Conservation (phyloP, 2,888 invertebrate species). For the Polylopha cassiicola region DNA sequence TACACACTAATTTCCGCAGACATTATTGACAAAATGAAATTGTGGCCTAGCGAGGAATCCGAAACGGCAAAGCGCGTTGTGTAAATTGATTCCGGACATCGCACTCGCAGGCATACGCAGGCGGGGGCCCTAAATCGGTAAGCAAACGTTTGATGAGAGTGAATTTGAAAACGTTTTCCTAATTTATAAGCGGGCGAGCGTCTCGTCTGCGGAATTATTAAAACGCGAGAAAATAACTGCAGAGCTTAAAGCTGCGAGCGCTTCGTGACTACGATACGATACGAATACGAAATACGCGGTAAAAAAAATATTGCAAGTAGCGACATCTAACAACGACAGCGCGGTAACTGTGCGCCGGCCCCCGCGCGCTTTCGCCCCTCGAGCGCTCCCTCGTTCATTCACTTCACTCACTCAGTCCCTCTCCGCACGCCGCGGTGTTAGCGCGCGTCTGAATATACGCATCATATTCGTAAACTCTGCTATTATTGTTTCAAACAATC, state of each 20-base stretch:
- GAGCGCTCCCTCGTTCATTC: slow-evolving; percentile 48
- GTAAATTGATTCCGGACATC: slow-evolving; percentile 69
- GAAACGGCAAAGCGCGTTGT: slow-evolving; percentile 55
- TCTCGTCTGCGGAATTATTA: slow-evolving; percentile 29
- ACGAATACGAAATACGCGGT: neutral
- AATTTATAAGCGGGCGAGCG: slow-evolving; percentile 53
- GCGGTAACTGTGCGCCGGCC: slow-evolving; percentile 30
- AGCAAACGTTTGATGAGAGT: slow-evolving; percentile 64
- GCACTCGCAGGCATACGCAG: slow-evolving; percentile 44
- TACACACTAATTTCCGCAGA: slow-evolving; percentile 71
- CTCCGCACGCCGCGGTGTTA: slow-evolving; percentile 43
- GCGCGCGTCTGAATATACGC: slow-evolving; percentile 29
- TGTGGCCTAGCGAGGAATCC: slow-evolving; percentile 59
- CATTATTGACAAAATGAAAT: slow-evolving; percentile 26
- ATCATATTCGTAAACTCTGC: slow-evolving; percentile 49
- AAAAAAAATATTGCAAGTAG: slow-evolving; percentile 24
- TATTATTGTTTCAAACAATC: slow-evolving; percentile 67
- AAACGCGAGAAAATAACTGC: slow-evolving; percentile 19
- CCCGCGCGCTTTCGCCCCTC: slow-evolving; percentile 28
- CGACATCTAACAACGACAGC: slow-evolving; percentile 55
- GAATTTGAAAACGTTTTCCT: slow-evolving; percentile 67
- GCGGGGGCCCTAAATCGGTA: slow-evolving; percentile 49
- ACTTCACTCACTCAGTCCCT: slow-evolving; percentile 51
- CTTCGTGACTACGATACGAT: slow-evolving; percentile 10
- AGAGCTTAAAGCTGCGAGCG: slow-evolving; percentile 8